These are phyloP conservation scores for Cryptosula pallasiana DNA, from an alignment of 2,888 invertebrate species.

Conservation along the genomic window DNA sequence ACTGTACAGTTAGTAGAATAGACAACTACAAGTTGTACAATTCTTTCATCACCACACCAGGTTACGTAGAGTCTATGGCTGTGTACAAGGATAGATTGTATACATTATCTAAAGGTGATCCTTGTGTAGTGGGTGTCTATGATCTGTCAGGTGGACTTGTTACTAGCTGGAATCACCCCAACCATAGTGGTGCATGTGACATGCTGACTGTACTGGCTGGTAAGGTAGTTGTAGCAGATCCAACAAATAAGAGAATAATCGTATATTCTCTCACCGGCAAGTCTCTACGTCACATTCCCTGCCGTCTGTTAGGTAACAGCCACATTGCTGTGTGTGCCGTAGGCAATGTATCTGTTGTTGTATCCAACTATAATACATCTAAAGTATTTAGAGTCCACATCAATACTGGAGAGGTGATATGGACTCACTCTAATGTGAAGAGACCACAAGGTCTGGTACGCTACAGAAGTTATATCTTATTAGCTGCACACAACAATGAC, in stretches of 20 bases:
- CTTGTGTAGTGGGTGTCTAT: background rate
- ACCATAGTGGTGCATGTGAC: background rate
- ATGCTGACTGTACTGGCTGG: background rate
- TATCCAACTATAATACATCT: background rate
- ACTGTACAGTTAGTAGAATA: no score
- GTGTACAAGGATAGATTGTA: background rate
- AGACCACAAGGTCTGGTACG: no score
- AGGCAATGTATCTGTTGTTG: conserved; percentile 8
- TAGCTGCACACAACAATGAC: no score
- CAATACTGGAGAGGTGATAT: background rate
- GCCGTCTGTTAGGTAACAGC: background rate
- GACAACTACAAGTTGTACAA: no score
- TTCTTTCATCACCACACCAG: background rate
- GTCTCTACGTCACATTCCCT: no score
- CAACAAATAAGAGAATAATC: no score
- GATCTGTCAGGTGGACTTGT: background rate
- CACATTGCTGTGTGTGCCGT: background rate
- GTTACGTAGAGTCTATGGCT: no score
- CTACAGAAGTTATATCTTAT: no score
- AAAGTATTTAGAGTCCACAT: conserved; percentile 6
- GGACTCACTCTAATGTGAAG: no score
- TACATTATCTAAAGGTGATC: background rate
- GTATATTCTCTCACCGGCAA: no score
- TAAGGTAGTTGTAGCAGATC: no score
- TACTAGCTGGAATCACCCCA: background rate